Conservation (phyloP, 1,140 invertebrate species). For the Phortica variegata region DNA sequence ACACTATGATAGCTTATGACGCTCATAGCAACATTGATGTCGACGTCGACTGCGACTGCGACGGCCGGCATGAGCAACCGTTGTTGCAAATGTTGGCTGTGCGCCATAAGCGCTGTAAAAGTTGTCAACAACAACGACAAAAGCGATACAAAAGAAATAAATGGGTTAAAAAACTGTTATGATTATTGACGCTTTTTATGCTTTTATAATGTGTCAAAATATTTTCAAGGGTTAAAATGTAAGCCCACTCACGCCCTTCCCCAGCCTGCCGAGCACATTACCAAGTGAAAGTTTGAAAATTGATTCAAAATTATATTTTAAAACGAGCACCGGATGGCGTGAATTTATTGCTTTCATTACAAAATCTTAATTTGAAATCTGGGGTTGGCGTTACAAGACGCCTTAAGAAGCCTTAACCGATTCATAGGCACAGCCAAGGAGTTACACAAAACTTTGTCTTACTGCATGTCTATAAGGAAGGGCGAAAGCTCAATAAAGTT, state of each 20-base stretch:
- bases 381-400: too few species aligned
- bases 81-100: slow-evolving; percentile 34
- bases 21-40: too few species aligned
- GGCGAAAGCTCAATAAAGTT: too few species aligned
- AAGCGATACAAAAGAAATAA: slow-evolving; percentile 31
- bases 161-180: slow-evolving; percentile 48
- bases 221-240: slow-evolving; percentile 47
- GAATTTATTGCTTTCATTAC: slow-evolving; percentile 37
- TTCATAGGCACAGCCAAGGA: too few species aligned
- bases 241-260: slow-evolving; percentile 30
- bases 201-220: slow-evolving; percentile 49
- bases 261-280: slow-evolving; percentile 35
- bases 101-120: slow-evolving; percentile 12
- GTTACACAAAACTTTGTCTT: too few species aligned
- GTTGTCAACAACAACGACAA: slow-evolving; percentile 21
- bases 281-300: slow-evolving; percentile 51
- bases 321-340: slow-evolving; percentile 44
- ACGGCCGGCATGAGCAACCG: too few species aligned
- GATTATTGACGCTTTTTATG: slow-evolving; percentile 54
- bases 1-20: too few species aligned
- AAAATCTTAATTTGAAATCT: neutral
- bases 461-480: too few species aligned
- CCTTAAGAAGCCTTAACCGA: too few species aligned
- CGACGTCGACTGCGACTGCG: too few species aligned
- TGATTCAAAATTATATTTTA: slow-evolving; percentile 25